These are phyloP conservation scores for Lanistes nyassanus DNA, from an alignment of 1,140 invertebrate species.

Conservation along the genomic window DNA sequence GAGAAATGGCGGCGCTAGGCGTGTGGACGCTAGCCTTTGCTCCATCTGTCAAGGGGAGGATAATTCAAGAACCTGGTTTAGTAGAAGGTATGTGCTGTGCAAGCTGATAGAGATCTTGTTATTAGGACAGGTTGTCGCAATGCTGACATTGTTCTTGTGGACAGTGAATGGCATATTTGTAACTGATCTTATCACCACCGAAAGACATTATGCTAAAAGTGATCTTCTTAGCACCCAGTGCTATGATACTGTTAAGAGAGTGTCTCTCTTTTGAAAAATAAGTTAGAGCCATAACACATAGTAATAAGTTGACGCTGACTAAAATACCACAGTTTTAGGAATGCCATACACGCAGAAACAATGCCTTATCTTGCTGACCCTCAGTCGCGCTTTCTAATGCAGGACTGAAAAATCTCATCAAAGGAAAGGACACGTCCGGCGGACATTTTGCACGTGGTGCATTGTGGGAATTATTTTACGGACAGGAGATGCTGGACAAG, in stretches of 20 bases:
- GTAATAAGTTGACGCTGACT: too few species aligned
- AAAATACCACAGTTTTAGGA: too few species aligned
- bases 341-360: too few species aligned
- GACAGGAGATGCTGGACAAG: conserved; percentile 8
- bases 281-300: too few species aligned
- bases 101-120: not conserved
- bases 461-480: conserved; percentile 49
- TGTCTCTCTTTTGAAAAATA: too few species aligned
- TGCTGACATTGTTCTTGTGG: not conserved
- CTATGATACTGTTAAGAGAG: too few species aligned
- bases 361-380: too few species aligned
- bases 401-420: conserved; percentile 39
- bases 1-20: conserved; percentile 43
- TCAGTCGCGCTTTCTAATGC: conserved; percentile 4
- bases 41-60: conserved; percentile 44
- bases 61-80: conserved; percentile 46
- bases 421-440: conserved; percentile 36
- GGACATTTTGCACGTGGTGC: conserved; percentile 54
- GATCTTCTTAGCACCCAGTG: too few species aligned
- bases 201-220: too few species aligned
- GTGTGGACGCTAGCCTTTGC: conserved; percentile 57
- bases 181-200: too few species aligned
- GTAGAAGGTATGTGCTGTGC: conserved; percentile 45
- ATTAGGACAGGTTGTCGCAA: not conserved
- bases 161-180: too few species aligned